Base-by-base conservation (phyloP, 2,113 vertebrate species). In the Trinectes maculatus region DNA sequence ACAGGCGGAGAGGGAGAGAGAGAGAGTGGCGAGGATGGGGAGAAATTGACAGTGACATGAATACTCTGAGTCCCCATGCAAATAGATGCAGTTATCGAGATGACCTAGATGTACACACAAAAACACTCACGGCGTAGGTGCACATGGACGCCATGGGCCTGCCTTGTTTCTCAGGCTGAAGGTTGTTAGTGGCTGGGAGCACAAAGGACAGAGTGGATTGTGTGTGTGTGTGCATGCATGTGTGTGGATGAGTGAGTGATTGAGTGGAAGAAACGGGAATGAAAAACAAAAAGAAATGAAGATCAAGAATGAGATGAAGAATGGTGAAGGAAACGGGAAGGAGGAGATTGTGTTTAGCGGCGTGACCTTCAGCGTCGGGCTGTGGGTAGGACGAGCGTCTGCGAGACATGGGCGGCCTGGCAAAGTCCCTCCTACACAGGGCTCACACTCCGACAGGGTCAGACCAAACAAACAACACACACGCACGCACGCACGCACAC, bases 281-380 rank as follows among this genome's bases (percentile, higher is more conserved):
- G 43, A 44, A 13, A 13, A 21, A 44, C 2, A 22, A 13, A 4
- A n/a, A 43, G 8, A 47, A 61, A 56, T 9, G 37, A 70, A 63
- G 61, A 63, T 46, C 37, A 71, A 77, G 40, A 58, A 37, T 60
- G 49, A 73, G 56, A 56, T 8, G 37, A 39, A 49, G 12, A 37
- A 61, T 24, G 22, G 21, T 19, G 44, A 55, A 71, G 52, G 40
- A 61, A 52, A 62, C n/a, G 51, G 34, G 66, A 71, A 60, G 46
- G 26, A 69, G 47, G 47, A 69, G 63, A 33, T 51, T 37, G 31
- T 67, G 43, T 72, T 80, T 40, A 65, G 37, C 29, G 31, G 59
- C 31, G 56, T 89, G 88, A 91, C 86, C 87, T 91, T 89, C 77
- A 77, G 53, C 42, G 74, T 53, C 21, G 31, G 78, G 48, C 79